Percentiles rank a stretch among this genome's conserved stretches.
phyloP scores from a whole-genome alignment of 1,140 invertebrate species.

The Drosophila bifasciata region DNA sequence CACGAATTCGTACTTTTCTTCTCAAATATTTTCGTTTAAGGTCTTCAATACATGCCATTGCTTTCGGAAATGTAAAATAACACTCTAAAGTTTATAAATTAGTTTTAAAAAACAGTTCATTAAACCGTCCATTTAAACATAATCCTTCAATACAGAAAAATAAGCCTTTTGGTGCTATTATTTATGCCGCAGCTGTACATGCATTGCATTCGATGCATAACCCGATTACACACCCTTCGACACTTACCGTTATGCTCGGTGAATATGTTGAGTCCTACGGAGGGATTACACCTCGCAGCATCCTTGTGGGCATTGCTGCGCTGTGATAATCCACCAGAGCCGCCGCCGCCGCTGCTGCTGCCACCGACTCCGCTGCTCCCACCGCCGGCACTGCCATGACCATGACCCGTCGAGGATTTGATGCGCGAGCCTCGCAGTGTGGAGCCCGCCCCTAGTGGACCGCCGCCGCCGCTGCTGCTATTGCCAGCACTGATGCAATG shows the following conservation, averaged over 20 bases:
- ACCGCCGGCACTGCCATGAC: constrained; percentile 85
- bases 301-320: constrained; percentile 88
- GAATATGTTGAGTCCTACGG: constrained; percentile 93
- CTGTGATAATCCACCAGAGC: constrained; percentile 53
- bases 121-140: too few relatives aligned
- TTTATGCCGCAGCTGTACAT: too few relatives aligned
- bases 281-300: constrained; percentile 87
- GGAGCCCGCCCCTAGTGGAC: constrained; percentile 71
- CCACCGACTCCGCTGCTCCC: constrained; percentile 86
- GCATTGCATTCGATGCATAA: not conserved
- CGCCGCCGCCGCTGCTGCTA: constrained; percentile 42
- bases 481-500: constrained; percentile 68
- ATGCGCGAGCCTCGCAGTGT: constrained; percentile 81
- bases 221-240: constrained; percentile 27
- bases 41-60: too few relatives aligned
- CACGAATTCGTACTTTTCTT: too few relatives aligned
- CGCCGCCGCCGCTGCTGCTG: constrained; percentile 85
- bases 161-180: too few relatives aligned
- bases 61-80: too few relatives aligned
- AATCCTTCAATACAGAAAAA: too few relatives aligned
- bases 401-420: constrained; percentile 83
- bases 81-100: too few relatives aligned
- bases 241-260: constrained; percentile 94
- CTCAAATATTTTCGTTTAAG: too few relatives aligned
- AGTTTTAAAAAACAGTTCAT: too few relatives aligned